Evolutionary conservation across 2,113 vertebrate species (phyloP).

Genomic region (Narcine bancroftii): DNA sequence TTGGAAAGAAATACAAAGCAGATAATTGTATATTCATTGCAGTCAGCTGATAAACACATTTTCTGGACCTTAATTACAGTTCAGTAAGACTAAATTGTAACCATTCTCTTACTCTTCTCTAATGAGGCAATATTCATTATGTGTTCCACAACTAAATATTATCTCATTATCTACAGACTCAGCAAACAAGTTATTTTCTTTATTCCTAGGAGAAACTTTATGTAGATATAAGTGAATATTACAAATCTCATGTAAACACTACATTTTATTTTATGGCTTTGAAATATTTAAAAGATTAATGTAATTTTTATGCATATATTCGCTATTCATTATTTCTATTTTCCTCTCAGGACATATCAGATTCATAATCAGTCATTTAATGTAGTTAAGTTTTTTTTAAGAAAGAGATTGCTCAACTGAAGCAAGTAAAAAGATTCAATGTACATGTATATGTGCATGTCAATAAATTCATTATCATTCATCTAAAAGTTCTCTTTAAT

Average conservation of each 20-base stretch:
- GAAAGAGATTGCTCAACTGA: no score
- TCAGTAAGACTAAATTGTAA: not conserved
- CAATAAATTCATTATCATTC: no score
- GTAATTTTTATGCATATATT: slow-evolving; percentile 3
- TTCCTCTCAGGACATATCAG: not conserved
- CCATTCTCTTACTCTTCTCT: not conserved
- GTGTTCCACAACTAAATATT: not conserved
- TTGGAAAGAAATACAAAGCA: not conserved
- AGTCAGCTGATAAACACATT: not conserved
- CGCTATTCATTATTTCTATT: slow-evolving; percentile 4
- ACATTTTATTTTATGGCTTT: not conserved
- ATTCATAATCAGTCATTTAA: not conserved
- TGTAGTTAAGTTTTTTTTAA: no score
- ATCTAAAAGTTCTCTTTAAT: no score
- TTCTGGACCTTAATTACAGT: slow-evolving; percentile 5
- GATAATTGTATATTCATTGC: not conserved
- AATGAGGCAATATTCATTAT: slow-evolving; percentile 1
- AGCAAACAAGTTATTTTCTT: not conserved
- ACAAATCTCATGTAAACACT: not conserved
- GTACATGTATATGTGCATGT: no score
- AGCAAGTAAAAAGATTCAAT: no score
- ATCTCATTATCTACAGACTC: not conserved
- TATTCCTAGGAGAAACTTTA: not conserved
- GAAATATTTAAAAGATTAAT: not conserved
- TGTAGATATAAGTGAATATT: not conserved